phyloP scores from a whole-genome alignment of 2,113 vertebrate genomes.

The Oncorhynchus kisutch region DNA sequence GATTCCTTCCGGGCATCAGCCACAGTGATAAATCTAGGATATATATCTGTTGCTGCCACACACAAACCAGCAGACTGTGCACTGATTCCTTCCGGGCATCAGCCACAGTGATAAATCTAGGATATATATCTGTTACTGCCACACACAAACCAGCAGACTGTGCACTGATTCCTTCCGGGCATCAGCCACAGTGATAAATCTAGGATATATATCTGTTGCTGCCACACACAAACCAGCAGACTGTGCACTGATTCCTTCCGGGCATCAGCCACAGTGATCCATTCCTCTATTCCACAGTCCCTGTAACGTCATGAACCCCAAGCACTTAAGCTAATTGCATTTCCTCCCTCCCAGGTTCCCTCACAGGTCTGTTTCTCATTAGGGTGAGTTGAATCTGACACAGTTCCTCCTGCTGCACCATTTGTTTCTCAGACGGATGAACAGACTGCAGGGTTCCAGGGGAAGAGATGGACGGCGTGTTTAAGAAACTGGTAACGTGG shows the following conservation, averaged over 20 bases:
- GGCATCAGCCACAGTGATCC: slow-evolving; percentile 11
- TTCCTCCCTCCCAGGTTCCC: background rate
- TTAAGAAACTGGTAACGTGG: background rate
- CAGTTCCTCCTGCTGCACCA: background rate
- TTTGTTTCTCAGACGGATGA: background rate
- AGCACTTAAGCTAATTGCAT: slow-evolving; percentile 53
- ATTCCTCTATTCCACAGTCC: slow-evolving; percentile 22
- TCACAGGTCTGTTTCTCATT: background rate
- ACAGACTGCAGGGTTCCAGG: background rate
- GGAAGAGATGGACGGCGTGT: background rate
- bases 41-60: too few species aligned
- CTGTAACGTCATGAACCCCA: slow-evolving; percentile 31
- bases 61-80: too few species aligned
- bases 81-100: too few species aligned
- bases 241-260: background rate
- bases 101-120: too few species aligned
- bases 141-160: too few species aligned
- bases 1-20: too few species aligned
- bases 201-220: slow-evolving; percentile 32
- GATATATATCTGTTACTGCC: too few species aligned
- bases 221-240: slow-evolving; percentile 21
- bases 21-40: too few species aligned
- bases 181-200: slow-evolving; percentile 15
- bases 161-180: too few species aligned
- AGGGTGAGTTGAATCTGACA: background rate